Base-by-base conservation (phyloP, 2,888 invertebrate species). In the Cosmia pyralina region DNA sequence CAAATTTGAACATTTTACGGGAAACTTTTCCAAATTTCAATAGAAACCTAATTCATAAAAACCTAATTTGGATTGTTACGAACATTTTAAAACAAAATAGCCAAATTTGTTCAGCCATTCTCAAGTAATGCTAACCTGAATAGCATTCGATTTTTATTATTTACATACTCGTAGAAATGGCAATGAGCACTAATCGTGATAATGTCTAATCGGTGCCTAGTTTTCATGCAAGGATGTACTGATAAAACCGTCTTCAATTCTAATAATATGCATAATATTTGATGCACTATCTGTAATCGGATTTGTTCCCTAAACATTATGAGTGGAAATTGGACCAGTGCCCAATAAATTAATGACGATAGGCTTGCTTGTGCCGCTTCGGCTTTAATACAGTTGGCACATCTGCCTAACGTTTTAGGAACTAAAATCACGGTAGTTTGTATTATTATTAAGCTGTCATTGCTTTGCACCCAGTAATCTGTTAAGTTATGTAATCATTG, bases 321-420 rank as follows among this genome's bases (percentile, higher is more conserved):
- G n/a, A 62, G 46, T 0, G 13, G 17, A 48, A 57, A 52, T 60
- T 69, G 75, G 64, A 78, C 55, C 46, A 2, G 17, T 65, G 67
- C 68, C 64, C 59, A 67, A 28, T 50, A 65, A 48, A 79, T 59
- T 64, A 75, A 78, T 53, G 58, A 7, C 22, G 44, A 68, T 60
- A n/a, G 22, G 19, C 13, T 75, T 60, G 53, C 77, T 52, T 41
- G 5, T 17, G 38, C 34, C 15, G n/a, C 50, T 48, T 64, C 13
- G 22, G 34, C 11, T 60, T 65, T 69, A 69, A 69, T 69, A 65
- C 34, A 60, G 46, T 79, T 80, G 59, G 53, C 75, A 69, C 64
- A 53, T 80, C 59, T 65, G 46, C 68, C 41, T 57, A 38, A 41
- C 34, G 15, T 34, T 57, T 22, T n/a, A 41, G 41, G 41, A 4